Evolutionary conservation across 2,888 invertebrate species (phyloP), one percentile per base, ranked within the genome.

Genomic region (Stratiomys singularior): DNA sequence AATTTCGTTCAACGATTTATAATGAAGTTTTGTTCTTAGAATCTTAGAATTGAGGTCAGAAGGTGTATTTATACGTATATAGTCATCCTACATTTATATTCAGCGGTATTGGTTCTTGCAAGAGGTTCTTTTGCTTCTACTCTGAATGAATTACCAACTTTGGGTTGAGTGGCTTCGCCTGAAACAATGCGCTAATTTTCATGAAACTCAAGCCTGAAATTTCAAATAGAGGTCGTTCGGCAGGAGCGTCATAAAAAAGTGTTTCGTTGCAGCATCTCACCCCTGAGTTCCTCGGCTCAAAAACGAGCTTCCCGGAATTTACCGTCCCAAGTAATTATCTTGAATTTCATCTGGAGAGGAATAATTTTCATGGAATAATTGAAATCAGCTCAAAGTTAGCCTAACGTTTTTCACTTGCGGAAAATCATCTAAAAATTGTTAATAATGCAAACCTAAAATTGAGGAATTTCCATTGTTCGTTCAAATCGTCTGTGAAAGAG

Each of bases 11-110:
- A 52, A 52, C 3, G 18, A 18, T n/a, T 13, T 52, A n/a, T 52
- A 52, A 52, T 52, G 52, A 52, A 52, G 52, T 52, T 52, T 52
- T 5, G n/a, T n/a, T n/a, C n/a, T n/a, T n/a, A n/a, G n/a, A n/a
- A n/a, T n/a, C 37, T 52, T 9, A 5, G 52, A 52, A 52, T 4
- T 52, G 52, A 15, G 4, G 52, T 52, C 52, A 52, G n/a, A n/a
- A n/a, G n/a, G n/a, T n/a, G n/a, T n/a, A n/a, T n/a, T n/a, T n/a
- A n/a, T n/a, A n/a, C n/a, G n/a, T n/a, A n/a, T n/a, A n/a, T n/a
- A n/a, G n/a, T n/a, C n/a, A n/a, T n/a, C n/a, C n/a, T n/a, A n/a
- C n/a, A n/a, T n/a, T n/a, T n/a, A n/a, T n/a, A n/a, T n/a, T n/a
- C n/a, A n/a, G n/a, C n/a, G n/a, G n/a, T n/a, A n/a, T n/a, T n/a